Base-by-base conservation (phyloP, 2,888 invertebrate genomes). In the Noctua janthe region DNA sequence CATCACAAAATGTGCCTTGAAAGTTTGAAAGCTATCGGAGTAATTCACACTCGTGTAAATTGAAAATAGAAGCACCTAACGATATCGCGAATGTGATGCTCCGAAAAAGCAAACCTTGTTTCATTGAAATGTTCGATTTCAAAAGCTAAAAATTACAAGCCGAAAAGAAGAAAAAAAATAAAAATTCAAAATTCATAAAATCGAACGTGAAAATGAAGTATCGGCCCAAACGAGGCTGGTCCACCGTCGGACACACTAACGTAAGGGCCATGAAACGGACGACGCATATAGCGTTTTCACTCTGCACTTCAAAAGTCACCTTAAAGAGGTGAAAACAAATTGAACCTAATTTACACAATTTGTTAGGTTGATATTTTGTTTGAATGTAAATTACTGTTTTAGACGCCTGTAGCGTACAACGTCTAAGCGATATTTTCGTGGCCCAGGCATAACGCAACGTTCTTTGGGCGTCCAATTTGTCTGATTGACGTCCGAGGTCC, bases 401-500 rank as follows among this genome's bases (percentile, higher is more conserved):
- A 20, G 20, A 66, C 1, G 39, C 4, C 10, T 5, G 20, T 20
- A 10, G 4, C 11, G 20, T 8, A 20, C 7, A 39, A 10, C 20
- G 20, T 1, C n/a, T 39, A 39, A 66, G 66, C 66, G 11, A 66
- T 39, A 66, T 66, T 66, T 20, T 66, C 66, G 39, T 66, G 66
- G 66, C 66, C 66, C 39, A 39, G 66, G 39, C 35, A 39, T 67
- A 70, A 75, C 64, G 69, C 43, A 73, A 91, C 92, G 94, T 95
- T 96, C 96, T 95, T 95, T 94, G 94, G 78, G 71, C 81, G 75
- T 94, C 94, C 96, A 96, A 96, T 96, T 96, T 96, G 94, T 90
- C 95, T 96, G 96, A 96, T 96, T 96, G 96, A 96, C 94, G 95
- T 93, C 85, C 92, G 87, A 88, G 88, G 88, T 94, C 95, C 94